Evolutionary conservation across 2,113 vertebrate genomes (phyloP).

Genomic region (Anser cygnoides): DNA sequence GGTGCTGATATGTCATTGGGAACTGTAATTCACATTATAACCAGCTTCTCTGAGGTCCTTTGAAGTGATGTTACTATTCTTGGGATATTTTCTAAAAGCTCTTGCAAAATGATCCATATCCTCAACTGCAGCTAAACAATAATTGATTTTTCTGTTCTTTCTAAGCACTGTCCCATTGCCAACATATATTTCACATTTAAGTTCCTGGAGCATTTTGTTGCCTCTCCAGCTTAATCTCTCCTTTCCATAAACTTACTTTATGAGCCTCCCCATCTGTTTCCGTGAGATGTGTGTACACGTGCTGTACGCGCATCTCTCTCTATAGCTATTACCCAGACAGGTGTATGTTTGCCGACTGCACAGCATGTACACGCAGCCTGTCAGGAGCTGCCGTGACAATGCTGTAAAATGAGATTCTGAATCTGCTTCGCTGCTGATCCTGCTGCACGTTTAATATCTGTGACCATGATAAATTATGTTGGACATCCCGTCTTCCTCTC

Average conservation of each 20-base stretch:
- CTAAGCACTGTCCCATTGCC: conserved; percentile 56
- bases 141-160: conserved; percentile 65
- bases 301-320: neutral
- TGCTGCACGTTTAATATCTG: neutral
- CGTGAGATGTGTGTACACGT: neutral
- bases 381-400: neutral
- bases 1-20: neutral
- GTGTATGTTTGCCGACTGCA: neutral
- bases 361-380: neutral
- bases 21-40: neutral
- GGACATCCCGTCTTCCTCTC: neutral
- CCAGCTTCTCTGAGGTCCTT: neutral
- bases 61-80: conserved; percentile 23
- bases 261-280: conserved; percentile 33
- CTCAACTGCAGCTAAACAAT: conserved; percentile 51
- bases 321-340: neutral
- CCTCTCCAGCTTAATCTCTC: conserved; percentile 48
- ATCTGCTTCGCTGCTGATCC: neutral
- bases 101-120: conserved; percentile 52
- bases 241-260: conserved; percentile 57
- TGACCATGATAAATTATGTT: neutral
- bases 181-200: conserved; percentile 55
- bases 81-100: conserved; percentile 36
- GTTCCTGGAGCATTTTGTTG: conserved; percentile 49
- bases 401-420: conserved; percentile 26